A percentile compares a stretch with the other conserved stretches of the same genome.
phyloP scores from a whole-genome alignment of 2,113 vertebrate species.

The Eidolon helvum region DNA sequence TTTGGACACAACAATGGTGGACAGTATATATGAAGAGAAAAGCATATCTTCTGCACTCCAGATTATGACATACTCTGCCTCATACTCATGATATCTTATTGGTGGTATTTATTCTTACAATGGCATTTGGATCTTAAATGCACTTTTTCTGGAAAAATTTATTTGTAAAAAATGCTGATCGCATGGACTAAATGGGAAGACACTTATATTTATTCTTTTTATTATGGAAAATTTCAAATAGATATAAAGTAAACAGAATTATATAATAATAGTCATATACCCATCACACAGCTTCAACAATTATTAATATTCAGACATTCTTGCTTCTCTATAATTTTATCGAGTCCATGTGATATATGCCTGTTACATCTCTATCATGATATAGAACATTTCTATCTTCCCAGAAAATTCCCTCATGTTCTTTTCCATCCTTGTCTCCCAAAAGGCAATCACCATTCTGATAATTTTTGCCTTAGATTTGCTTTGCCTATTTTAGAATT shows the following conservation, averaged over 20 bases:
- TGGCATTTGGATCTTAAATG: not conserved
- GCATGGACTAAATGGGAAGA: not conserved
- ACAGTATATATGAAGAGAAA: not conserved
- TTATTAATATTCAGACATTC: not conserved
- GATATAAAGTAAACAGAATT: not conserved
- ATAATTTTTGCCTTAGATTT: not conserved
- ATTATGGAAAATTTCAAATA: not conserved
- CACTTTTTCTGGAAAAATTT: not conserved
- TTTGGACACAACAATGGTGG: not conserved
- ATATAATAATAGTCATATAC: not conserved
- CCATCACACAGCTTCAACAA: not conserved
- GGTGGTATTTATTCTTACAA: not conserved
- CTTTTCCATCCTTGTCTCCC: not conserved
- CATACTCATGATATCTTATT: not conserved
- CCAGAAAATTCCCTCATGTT: not conserved
- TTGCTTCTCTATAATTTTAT: not conserved
- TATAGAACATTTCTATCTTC: not conserved
- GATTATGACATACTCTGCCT: not conserved
- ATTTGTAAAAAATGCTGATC: not conserved
- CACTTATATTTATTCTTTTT: not conserved
- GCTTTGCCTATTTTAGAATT: not conserved
- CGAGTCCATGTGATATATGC: not conserved
- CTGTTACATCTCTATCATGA: not conserved
- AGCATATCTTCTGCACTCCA: not conserved
- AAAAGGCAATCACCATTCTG: not conserved